These are phyloP conservation scores for Caretta caretta DNA, from an alignment of 2,113 vertebrate species.

Conservation along the genomic window DNA sequence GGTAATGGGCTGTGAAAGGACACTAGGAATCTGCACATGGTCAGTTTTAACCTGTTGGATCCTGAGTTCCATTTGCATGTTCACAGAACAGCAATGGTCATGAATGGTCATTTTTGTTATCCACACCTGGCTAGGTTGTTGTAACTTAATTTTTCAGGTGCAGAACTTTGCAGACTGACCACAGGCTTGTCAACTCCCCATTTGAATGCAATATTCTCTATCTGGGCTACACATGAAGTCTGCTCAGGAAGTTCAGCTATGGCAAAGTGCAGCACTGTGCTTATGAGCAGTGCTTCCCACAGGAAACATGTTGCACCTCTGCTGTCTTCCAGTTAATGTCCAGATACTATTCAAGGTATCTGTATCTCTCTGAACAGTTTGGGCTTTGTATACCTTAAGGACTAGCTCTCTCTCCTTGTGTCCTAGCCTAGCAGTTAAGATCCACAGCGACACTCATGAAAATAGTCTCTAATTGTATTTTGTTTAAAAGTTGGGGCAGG, in stretches of 20 bases:
- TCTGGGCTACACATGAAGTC: neutral
- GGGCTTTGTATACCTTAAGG: neutral
- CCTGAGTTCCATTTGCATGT: neutral
- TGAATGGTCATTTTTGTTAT: neutral
- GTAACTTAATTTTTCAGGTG: neutral
- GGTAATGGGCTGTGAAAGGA: neutral
- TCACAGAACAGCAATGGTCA: neutral
- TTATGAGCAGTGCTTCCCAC: neutral
- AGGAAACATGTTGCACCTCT: neutral
- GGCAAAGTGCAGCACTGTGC: neutral
- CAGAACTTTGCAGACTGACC: neutral
- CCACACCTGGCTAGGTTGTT: neutral
- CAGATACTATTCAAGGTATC: neutral
- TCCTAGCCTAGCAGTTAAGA: neutral
- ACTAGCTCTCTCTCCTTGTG: neutral
- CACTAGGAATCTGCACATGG: neutral
- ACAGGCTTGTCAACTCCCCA: neutral
- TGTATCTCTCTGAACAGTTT: neutral
- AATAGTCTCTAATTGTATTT: neutral
- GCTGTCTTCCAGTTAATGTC: neutral
- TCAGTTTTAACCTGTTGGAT: neutral
- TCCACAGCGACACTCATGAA: neutral
- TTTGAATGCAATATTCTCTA: neutral
- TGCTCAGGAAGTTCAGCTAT: neutral
- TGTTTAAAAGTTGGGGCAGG: neutral